Percentiles rank a stretch among this genome's conserved stretches.
Evolutionary conservation across 92 coral and sea anemone species (phyloP).

Genomic region (Zoanthus sociatus): DNA sequence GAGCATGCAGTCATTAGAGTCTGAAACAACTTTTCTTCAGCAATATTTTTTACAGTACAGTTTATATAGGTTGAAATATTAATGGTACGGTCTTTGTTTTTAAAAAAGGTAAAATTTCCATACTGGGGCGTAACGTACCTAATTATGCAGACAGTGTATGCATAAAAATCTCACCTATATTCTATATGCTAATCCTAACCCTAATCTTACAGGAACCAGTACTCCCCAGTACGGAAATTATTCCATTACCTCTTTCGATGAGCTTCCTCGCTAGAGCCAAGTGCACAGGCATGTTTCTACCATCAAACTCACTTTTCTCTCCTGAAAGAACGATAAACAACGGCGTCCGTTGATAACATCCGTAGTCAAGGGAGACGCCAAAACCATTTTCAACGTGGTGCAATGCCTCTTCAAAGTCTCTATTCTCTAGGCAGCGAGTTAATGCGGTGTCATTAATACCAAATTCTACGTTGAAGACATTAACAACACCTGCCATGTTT

Average conservation of each 20-base stretch:
- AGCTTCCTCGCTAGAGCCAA: slow-evolving; percentile 78
- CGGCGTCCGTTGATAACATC: slow-evolving; percentile 83
- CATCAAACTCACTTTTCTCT: slow-evolving; percentile 74
- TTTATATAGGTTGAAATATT: too few species aligned
- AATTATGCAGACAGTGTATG: too few species aligned
- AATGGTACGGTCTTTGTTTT: too few species aligned
- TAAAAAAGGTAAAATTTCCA: too few species aligned
- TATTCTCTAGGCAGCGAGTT: slow-evolving; percentile 77
- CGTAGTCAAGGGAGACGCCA: slow-evolving; percentile 84
- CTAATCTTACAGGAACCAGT: too few species aligned
- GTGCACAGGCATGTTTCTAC: slow-evolving; percentile 81
- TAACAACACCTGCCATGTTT: slow-evolving; percentile 75
- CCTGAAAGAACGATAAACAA: slow-evolving; percentile 86
- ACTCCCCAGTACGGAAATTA: neutral
- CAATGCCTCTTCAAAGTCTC: slow-evolving; percentile 79
- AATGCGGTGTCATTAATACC: slow-evolving; percentile 86
- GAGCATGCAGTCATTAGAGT: too few species aligned
- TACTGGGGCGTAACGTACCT: too few species aligned
- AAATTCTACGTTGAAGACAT: slow-evolving; percentile 78
- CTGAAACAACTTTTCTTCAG: too few species aligned
- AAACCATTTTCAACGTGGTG: slow-evolving; percentile 75
- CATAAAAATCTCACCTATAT: too few species aligned
- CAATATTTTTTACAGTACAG: too few species aligned
- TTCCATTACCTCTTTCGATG: slow-evolving; percentile 76
- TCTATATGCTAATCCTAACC: too few species aligned